Percentiles rank a stretch among this genome's conserved stretches.
Evolutionary conservation across 1,140 invertebrate species (phyloP).

Genomic region (Zophobas morio): DNA sequence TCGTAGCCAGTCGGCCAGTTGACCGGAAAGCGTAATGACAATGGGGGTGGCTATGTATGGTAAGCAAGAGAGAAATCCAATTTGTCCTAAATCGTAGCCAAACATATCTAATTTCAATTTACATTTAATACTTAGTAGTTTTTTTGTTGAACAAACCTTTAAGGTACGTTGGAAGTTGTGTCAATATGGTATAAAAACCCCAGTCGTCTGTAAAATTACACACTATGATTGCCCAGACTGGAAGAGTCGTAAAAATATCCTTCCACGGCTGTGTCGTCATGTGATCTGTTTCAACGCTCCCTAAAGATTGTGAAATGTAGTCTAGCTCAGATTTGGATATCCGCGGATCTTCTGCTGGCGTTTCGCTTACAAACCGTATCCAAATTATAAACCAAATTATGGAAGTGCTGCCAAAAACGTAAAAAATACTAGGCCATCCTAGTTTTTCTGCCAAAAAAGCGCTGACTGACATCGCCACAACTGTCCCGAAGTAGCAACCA

Average conservation of each 20-base stretch:
- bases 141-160: conserved; percentile 72
- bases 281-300: conserved; percentile 24
- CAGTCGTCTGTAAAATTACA: conserved; percentile 96
- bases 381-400: conserved; percentile 80
- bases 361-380: conserved; percentile 80
- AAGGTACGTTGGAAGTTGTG: conserved; percentile 92
- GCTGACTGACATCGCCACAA: conserved; percentile 82
- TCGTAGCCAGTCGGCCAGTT: conserved; percentile 86
- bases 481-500: conserved; percentile 86
- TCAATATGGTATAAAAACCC: conserved; percentile 96
- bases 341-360: conserved; percentile 80
- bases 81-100: conserved; percentile 80
- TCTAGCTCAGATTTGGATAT: conserved; percentile 83
- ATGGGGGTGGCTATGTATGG: conserved; percentile 91
- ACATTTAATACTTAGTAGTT: neutral
- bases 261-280: conserved; percentile 77
- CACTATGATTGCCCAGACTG: conserved; percentile 91
- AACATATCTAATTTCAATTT: conserved; percentile 74
- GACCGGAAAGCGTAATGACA: conserved; percentile 83
- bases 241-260: conserved; percentile 84
- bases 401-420: conserved; percentile 81
- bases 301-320: conserved; percentile 76
- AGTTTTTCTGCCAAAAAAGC: conserved; percentile 79
- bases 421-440: conserved; percentile 91
- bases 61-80: conserved; percentile 86